These are phyloP conservation scores for Pollenia griseotomentosa DNA, from an alignment of 2,888 invertebrate genomes.

Conservation along the genomic window DNA sequence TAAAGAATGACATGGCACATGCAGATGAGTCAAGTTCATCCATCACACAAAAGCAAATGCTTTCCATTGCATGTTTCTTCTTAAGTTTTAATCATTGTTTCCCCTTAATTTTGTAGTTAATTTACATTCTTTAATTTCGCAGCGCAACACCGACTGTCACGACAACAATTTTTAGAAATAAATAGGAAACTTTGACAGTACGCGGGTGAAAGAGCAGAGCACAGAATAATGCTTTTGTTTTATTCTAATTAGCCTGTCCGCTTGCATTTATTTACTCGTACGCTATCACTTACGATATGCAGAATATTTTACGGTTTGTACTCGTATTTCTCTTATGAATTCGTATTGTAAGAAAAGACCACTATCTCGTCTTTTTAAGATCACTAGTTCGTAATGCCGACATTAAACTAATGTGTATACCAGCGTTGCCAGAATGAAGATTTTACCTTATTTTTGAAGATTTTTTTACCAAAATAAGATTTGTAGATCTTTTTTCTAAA, in stretches of 20 bases:
- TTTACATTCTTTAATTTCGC: constrained; percentile 4
- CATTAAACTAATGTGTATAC: background rate
- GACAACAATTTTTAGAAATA: background rate
- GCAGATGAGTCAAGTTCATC: constrained; percentile 53
- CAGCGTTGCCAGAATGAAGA: too few relatives aligned
- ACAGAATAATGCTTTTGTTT: background rate
- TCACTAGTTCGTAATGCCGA: constrained; percentile 60
- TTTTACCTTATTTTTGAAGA: too few relatives aligned
- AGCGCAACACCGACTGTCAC: constrained; percentile 5
- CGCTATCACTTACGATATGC: constrained; percentile 20
- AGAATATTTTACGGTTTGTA: constrained; percentile 35
- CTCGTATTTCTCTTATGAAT: background rate
- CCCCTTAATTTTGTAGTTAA: background rate
- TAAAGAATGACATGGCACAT: constrained; percentile 50
- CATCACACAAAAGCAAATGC: background rate
- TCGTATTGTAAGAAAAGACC: constrained; percentile 12
- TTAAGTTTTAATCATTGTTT: too few relatives aligned
- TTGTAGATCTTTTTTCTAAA: too few relatives aligned
- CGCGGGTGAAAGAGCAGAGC: too few relatives aligned
- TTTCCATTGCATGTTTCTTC: background rate
- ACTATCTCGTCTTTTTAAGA: constrained; percentile 46
- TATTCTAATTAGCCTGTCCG: constrained; percentile 37
- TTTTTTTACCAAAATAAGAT: too few relatives aligned
- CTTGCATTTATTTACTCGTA: constrained; percentile 18
- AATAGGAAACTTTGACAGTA: background rate